These are phyloP conservation scores for Mus spicilegus DNA, from an alignment of 2,113 vertebrate species.

Conservation along the genomic window DNA sequence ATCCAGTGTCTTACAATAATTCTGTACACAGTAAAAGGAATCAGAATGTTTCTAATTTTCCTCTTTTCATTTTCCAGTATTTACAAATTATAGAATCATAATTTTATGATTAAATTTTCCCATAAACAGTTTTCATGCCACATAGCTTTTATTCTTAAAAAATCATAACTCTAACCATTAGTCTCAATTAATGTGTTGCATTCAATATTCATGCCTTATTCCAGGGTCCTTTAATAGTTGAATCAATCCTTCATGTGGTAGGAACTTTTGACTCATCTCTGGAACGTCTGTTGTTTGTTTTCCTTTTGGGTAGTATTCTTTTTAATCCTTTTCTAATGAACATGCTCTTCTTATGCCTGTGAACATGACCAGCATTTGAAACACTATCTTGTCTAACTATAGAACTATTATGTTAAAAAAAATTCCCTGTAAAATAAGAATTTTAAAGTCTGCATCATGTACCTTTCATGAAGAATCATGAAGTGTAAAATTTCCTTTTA, in stretches of 20 bases:
- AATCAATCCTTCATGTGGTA: background rate
- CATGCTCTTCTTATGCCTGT: background rate
- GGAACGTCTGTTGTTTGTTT: background rate
- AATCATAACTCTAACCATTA: background rate
- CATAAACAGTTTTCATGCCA: background rate
- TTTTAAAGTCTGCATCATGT: background rate
- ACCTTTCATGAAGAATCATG: background rate
- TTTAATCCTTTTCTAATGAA: background rate
- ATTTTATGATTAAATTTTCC: slow-evolving; percentile 19
- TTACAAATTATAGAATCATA: slow-evolving; percentile 5
- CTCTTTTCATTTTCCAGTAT: background rate
- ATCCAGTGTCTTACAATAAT: background rate
- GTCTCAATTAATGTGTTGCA: background rate
- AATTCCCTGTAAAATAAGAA: background rate
- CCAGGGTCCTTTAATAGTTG: background rate
- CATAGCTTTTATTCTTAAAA: background rate
- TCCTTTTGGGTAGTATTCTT: slow-evolving; percentile 3
- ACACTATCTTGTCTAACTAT: background rate
- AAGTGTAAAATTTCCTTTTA: background rate
- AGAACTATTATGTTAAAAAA: background rate
- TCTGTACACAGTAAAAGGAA: background rate
- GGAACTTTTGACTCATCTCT: background rate
- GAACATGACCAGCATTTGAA: background rate
- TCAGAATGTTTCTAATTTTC: background rate
- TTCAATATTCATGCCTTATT: background rate